These are phyloP conservation scores for Haliclona indistincta DNA, from an alignment of 37 sponge, comb jelly and placozoan species.

Conservation along the genomic window DNA sequence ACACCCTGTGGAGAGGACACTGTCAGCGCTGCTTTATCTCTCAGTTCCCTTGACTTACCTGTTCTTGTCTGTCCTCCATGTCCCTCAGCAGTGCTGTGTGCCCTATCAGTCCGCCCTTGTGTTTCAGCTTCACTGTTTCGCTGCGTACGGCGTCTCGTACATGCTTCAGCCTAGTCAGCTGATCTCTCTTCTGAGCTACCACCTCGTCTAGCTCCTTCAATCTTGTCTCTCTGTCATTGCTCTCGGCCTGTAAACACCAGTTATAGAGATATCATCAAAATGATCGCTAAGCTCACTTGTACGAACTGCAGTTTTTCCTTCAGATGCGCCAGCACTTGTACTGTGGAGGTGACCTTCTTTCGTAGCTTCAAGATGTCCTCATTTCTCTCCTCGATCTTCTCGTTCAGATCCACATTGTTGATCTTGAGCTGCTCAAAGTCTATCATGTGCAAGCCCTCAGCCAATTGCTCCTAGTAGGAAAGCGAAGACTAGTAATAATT, in stretches of 20 bases:
- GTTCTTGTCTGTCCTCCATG: conserved; percentile 81
- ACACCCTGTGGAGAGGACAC: conserved; percentile 19
- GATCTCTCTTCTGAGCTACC: conserved; percentile 86
- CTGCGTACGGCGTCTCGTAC: conserved; percentile 80
- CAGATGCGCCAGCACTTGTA: conserved; percentile 97
- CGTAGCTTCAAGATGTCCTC: conserved; percentile 91
- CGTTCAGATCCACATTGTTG: conserved; percentile 94
- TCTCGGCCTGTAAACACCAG: conserved; percentile 64
- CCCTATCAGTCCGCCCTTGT: conserved; percentile 91
- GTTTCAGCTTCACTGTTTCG: conserved; percentile 75
- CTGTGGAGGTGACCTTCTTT: conserved; percentile 92
- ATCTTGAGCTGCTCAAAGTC: conserved; percentile 99
- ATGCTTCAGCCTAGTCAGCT: conserved; percentile 89
- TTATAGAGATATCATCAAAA: background rate
- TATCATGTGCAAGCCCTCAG: conserved; percentile 96
- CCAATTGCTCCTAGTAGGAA: conserved; percentile 85
- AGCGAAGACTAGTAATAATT: too few species aligned
- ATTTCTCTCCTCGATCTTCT: conserved; percentile 98
- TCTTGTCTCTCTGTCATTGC: conserved; percentile 28
- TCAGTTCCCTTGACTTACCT: conserved; percentile 23
- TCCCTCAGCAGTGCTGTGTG: conserved; percentile 88
- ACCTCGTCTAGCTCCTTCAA: conserved; percentile 57
- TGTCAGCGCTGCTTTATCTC: background rate
- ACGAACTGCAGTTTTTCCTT: conserved; percentile 98
- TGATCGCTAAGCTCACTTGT: conserved; percentile 39